Evolutionary conservation across 2,113 vertebrate species (phyloP).

Genomic region (Potamarius usumacintae): DNA sequence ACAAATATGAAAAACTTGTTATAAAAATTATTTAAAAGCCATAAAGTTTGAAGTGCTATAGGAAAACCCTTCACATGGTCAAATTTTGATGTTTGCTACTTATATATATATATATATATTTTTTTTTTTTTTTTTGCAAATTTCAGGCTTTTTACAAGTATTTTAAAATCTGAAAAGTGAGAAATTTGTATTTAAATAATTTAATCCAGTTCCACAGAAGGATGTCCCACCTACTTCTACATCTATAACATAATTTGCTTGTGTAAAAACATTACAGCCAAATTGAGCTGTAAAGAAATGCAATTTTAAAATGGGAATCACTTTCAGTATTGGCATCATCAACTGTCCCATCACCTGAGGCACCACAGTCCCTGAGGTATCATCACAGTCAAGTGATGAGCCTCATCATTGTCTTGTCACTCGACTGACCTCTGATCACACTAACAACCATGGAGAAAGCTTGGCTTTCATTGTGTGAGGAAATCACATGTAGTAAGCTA

Average conservation of each 20-base stretch:
- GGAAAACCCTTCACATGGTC: neutral
- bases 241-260: neutral
- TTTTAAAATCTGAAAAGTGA: no score
- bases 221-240: neutral
- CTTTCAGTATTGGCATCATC: neutral
- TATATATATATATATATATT: no score
- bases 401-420: no score
- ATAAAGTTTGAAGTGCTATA: neutral
- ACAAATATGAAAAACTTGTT: neutral
- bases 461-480: neutral
- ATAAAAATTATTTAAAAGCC: neutral
- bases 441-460: no score
- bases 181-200: neutral
- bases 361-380: no score
- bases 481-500: neutral
- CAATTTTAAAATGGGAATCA: neutral
- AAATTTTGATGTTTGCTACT: neutral
- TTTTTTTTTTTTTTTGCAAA: no score
- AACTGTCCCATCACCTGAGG: neutral
- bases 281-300: neutral
- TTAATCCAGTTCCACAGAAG: neutral
- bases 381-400: no score
- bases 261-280: neutral
- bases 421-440: no score
- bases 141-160: no score